Evolutionary conservation across 2,888 invertebrate species (phyloP).

Genomic region (Proisotoma minuta): DNA sequence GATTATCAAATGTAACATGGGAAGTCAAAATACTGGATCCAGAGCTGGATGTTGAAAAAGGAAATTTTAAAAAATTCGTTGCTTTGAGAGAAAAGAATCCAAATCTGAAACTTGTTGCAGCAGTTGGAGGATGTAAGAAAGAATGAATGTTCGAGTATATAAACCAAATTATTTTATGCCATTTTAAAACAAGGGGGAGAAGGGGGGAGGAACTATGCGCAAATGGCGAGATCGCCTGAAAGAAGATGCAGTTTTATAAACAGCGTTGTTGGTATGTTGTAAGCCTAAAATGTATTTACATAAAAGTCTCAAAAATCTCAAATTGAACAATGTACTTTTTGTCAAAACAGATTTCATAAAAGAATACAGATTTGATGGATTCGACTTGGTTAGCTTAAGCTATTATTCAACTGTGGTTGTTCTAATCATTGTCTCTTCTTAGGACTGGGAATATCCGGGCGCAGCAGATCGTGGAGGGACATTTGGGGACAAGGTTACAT

Average conservation of each 20-base stretch:
- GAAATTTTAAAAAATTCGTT: conserved; percentile 49
- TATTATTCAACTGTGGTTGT: too few relatives aligned
- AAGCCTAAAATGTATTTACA: neutral
- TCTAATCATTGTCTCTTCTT: too few relatives aligned
- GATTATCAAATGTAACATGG: conserved; percentile 72
- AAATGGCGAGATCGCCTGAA: conserved; percentile 37
- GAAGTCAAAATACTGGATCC: conserved; percentile 74
- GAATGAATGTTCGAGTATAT: neutral
- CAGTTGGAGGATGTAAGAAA: conserved; percentile 49
- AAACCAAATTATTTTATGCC: neutral
- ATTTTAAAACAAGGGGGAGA: conserved; percentile 23
- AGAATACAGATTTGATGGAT: conserved; percentile 74
- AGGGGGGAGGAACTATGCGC: conserved; percentile 41
- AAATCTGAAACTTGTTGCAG: conserved; percentile 48
- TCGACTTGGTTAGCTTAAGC: too few relatives aligned
- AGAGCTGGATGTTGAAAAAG: conserved; percentile 53
- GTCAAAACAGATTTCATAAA: conserved; percentile 62
- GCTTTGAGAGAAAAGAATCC: conserved; percentile 48
- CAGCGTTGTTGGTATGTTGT: conserved; percentile 39
- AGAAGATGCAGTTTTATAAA: conserved; percentile 36
- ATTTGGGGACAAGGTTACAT: conserved; percentile 75
- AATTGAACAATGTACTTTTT: neutral
- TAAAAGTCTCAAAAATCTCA: neutral
- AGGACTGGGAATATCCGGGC: conserved; percentile 87
- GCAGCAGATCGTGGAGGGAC: conserved; percentile 80